phyloP scores from a whole-genome alignment of 2,797 vertebrate species.

The Anas georgica region DNA sequence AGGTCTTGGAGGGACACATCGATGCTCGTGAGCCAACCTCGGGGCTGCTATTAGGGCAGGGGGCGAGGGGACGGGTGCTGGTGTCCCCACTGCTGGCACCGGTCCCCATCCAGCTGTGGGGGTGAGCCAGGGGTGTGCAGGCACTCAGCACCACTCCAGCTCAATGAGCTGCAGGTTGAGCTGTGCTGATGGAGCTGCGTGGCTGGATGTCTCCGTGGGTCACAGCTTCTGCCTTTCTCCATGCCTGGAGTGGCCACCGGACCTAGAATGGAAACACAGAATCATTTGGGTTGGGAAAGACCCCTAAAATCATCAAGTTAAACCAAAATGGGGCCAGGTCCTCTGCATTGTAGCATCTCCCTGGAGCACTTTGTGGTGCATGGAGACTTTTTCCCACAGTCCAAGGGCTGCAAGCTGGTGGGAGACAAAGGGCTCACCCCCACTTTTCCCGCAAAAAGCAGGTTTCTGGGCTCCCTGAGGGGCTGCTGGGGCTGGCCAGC shows the following conservation, averaged over 20 bases:
- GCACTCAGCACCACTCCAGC: background rate
- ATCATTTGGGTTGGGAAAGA: too few species aligned
- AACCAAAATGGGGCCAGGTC: too few species aligned
- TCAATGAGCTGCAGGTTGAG: background rate
- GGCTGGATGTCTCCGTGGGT: background rate
- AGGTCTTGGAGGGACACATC: accelerated
- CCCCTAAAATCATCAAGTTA: too few species aligned
- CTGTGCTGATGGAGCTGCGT: background rate
- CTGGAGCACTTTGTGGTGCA: background rate
- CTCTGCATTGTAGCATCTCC: background rate
- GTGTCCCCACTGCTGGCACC: background rate
- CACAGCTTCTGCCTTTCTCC: background rate
- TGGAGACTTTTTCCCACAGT: background rate
- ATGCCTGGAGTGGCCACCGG: accelerated
- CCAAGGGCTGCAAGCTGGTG: background rate
- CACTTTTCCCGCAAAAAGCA: background rate
- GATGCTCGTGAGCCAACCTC: accelerated
- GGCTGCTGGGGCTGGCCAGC: background rate
- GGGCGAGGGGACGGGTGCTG: accelerated
- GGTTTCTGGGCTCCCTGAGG: accelerated
- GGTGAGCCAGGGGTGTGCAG: background rate
- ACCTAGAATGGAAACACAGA: too few species aligned
- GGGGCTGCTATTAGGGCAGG: accelerated
- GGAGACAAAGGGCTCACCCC: background rate
- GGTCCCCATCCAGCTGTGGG: background rate